phyloP scores from a whole-genome alignment of 2,797 vertebrate species.

The Staurois parvus region DNA sequence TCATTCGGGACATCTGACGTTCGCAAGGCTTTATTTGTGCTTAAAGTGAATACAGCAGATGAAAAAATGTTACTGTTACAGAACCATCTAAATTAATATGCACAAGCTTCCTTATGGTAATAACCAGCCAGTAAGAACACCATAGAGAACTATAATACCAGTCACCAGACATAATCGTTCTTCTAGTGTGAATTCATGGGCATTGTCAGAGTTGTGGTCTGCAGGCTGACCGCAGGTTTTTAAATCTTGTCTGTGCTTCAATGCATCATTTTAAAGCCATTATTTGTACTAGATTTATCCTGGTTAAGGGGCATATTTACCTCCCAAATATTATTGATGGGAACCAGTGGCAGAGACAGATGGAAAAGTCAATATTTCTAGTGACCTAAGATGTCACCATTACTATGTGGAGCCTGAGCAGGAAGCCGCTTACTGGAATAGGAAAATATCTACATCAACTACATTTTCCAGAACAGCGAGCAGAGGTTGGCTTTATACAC shows the following conservation, averaged over 20 bases:
- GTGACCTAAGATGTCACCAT: constrained; percentile 46
- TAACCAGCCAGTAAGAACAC: neutral
- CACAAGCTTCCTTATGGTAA: neutral
- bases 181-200: neutral
- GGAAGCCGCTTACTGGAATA: constrained; percentile 17
- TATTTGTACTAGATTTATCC: constrained; percentile 21
- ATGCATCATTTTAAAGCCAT: constrained; percentile 21
- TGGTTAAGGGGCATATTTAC: constrained; percentile 38
- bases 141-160: neutral
- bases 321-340: constrained; percentile 46
- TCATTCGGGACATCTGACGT: neutral
- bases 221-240: constrained; percentile 2
- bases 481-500: neutral
- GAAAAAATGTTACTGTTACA: neutral
- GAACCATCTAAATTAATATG: neutral
- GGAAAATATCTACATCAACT: constrained; percentile 29
- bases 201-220: neutral
- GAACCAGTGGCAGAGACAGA: constrained; percentile 13
- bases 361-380: constrained; percentile 44
- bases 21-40: neutral
- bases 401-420: constrained; percentile 21
- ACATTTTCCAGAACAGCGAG: constrained; percentile 24
- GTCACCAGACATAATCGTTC: neutral
- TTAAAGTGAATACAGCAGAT: neutral
- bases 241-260: constrained; percentile 14